phyloP scores from a whole-genome alignment of 53 echinoderm and acorn worm genomes.

The Arbacia lixula region DNA sequence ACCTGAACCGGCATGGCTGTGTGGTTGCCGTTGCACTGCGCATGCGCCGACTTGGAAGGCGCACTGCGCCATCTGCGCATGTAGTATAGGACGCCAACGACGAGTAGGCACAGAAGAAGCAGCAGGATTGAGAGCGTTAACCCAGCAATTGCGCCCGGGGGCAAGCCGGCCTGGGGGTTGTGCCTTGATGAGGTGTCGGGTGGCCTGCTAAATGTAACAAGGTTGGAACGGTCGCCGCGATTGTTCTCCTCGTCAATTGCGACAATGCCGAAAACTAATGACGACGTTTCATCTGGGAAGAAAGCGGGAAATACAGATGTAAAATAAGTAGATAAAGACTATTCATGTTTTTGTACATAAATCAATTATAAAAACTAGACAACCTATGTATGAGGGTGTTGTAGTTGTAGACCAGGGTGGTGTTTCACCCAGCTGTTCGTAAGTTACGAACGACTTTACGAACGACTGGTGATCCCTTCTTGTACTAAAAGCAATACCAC shows the following conservation, averaged over 20 bases:
- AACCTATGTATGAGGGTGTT: no score
- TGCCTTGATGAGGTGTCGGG: not conserved
- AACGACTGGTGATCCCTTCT: no score
- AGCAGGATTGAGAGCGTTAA: not conserved
- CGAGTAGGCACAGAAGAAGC: not conserved
- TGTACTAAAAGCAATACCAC: no score
- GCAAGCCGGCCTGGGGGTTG: not conserved
- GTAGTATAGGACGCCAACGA: not conserved
- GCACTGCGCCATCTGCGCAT: not conserved
- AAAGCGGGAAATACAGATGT: not conserved
- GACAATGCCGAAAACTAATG: slow-evolving; percentile 74
- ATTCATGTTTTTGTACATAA: no score
- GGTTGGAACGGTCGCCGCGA: slow-evolving; percentile 76
- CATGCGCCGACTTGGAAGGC: slow-evolving; percentile 25
- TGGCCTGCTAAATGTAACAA: slow-evolving; percentile 16
- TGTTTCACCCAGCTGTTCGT: no score
- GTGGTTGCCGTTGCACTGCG: slow-evolving; percentile 28
- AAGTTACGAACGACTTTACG: no score
- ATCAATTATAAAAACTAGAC: no score
- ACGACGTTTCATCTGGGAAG: slow-evolving; percentile 53
- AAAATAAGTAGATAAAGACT: no score
- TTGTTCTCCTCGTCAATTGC: slow-evolving; percentile 86
- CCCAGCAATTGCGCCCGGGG: slow-evolving; percentile 30
- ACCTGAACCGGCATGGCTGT: no score
- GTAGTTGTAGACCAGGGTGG: no score